Evolutionary conservation across 2,888 invertebrate species (phyloP).

Genomic region (Lithophane semibrunnea): DNA sequence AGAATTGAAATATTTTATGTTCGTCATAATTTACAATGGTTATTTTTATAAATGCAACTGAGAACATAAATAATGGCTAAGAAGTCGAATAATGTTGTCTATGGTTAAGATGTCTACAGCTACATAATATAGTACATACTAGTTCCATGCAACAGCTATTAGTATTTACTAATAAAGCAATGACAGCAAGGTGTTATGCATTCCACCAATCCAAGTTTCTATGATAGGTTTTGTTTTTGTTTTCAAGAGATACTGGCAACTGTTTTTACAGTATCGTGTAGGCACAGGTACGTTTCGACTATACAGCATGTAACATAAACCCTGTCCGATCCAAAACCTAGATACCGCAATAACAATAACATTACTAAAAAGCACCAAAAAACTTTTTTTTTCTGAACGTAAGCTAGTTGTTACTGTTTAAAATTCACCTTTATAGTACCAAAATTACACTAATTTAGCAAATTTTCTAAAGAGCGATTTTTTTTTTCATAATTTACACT

Average conservation of each 20-base stretch:
- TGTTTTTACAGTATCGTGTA: background rate
- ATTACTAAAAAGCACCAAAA: no score
- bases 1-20: slow-evolving; percentile 41
- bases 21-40: slow-evolving; percentile 37
- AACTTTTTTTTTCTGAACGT: no score
- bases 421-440: no score
- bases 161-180: slow-evolving; percentile 7
- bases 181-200: slow-evolving; percentile 13
- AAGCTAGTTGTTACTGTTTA: no score
- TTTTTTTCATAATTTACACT: no score
- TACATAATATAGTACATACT: background rate
- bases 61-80: slow-evolving; percentile 32
- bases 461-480: no score
- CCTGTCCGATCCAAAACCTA: no score
- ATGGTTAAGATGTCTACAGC: slow-evolving; percentile 24
- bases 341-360: no score
- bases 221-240: background rate
- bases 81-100: slow-evolving; percentile 49
- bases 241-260: background rate
- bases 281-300: background rate
- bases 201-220: background rate
- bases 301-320: no score
- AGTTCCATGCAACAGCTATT: background rate
- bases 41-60: slow-evolving; percentile 21
- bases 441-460: no score